A percentile compares a stretch with the other conserved stretches of the same genome.
phyloP scores from a whole-genome alignment of 1,140 invertebrate genomes.

The Drosophila persimilis region DNA sequence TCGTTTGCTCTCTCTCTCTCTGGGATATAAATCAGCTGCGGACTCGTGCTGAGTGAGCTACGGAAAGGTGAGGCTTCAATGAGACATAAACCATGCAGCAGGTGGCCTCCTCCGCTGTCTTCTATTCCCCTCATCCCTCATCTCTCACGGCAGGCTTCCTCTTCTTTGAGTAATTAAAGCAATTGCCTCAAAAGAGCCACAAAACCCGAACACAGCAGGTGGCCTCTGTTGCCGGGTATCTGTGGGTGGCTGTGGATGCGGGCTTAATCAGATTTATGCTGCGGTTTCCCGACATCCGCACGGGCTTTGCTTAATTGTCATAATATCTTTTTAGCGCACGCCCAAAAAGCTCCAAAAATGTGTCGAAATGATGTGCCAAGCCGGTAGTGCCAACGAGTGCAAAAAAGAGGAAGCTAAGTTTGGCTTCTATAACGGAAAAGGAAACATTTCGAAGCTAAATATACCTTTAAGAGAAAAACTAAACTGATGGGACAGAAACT shows the following conservation, averaged over 20 bases:
- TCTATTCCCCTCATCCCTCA: conserved; percentile 1
- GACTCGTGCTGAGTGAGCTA: conserved; percentile 33
- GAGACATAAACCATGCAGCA: conserved; percentile 61
- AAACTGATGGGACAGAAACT: too few species aligned
- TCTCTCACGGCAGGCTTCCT: conserved; percentile 23
- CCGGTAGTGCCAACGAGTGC: neutral
- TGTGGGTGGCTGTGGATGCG: neutral
- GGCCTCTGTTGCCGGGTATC: neutral
- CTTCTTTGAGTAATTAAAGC: conserved; percentile 64
- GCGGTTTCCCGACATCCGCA: conserved; percentile 42
- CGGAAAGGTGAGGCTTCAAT: conserved; percentile 24
- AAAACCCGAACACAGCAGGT: conserved; percentile 38
- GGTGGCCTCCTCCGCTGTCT: conserved; percentile 42
- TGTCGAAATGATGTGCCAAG: conserved; percentile 10
- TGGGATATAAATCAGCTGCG: conserved; percentile 52
- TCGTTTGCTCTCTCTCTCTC: neutral
- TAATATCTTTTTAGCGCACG: conserved; percentile 63
- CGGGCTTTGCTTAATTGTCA: conserved; percentile 65
- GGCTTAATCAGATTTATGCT: conserved; percentile 63
- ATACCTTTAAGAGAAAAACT: neutral
- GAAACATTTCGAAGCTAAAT: too few species aligned
- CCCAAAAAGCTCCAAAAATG: conserved; percentile 17
- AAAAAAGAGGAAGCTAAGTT: conserved; percentile 6
- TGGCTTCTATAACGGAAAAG: neutral
- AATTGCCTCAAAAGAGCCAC: conserved; percentile 63